Base-by-base conservation (phyloP, 1,140 invertebrate species). In the Penaeus indicus region DNA sequence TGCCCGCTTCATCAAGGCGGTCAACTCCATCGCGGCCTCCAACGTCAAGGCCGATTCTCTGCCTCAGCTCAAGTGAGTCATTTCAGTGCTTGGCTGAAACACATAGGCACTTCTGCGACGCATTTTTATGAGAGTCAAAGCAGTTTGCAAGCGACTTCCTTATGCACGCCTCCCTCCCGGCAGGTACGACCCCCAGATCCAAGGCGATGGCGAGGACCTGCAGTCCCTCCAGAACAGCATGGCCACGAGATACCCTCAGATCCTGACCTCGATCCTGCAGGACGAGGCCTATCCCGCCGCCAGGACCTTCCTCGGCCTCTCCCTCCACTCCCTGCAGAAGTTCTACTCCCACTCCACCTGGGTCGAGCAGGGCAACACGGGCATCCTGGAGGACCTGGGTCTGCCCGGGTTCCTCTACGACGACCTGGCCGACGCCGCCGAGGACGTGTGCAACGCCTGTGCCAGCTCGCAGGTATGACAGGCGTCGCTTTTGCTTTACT, bases 1-100 rank as follows among this genome's bases (percentile, higher is more conserved):
- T 16, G 86, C 86, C 22, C 81, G 86, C 60, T 88, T 88, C 86
- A 88, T 88, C 60, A 83, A 84, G 38, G 86, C 86, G 16, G 86
- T 88, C n/a, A 88, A 88, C 81, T 84, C 86, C 38, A 84, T 88
- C 22, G 81, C 86, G 22, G 81, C 81, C 13, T 32, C 80, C 32
- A 88, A 88, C 61, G 86, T 88, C 3, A 60, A 78, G 1, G 86
- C 86, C 4, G 86, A 88, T 47, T 88, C 86, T 3, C 72, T 82
- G 47, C 47, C 21, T 8, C 82, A 83, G 32, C 72, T 88, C 13
- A 88, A 82, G 86, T 88, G 19, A 25, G 19, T 54, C 54, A 47
- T 10, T 13, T 47, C 7, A 54, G 10, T 11, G 16, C 54, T 11
- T 16, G 16, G 16, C 54, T 54, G 54, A 11, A 54, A 8, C 54